Percentiles rank a stretch among this genome's conserved stretches.
phyloP scores from a whole-genome alignment of 2,888 invertebrate genomes.

The Cephus nigrinus region DNA sequence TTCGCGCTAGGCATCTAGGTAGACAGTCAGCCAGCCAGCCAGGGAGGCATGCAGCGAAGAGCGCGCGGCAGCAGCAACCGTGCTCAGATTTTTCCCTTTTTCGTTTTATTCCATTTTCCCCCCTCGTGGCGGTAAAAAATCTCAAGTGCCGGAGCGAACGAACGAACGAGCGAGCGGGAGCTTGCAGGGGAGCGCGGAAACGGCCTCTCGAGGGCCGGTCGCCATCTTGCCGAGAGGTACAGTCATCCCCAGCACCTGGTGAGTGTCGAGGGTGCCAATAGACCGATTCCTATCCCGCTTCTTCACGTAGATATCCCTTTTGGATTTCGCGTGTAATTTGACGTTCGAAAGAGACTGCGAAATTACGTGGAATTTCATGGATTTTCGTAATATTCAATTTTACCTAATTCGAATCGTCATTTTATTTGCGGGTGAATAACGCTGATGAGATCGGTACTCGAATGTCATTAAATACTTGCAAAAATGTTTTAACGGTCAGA shows the following conservation, averaged over 20 bases:
- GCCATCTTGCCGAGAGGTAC: conserved; percentile 63
- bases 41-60: not conserved
- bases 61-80: conserved; percentile 7
- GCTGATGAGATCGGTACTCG: not conserved
- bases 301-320: not conserved
- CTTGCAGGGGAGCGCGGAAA: conserved; percentile 45
- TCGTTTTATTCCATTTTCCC: conserved; percentile 50
- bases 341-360: conserved; percentile 2
- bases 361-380: not conserved
- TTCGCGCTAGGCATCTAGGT: not conserved
- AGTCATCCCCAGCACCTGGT: conserved; percentile 51
- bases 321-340: conserved; percentile 32
- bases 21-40: not conserved
- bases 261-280: conserved; percentile 9
- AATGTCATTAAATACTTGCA: not conserved
- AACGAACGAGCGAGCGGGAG: conserved; percentile 32
- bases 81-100: conserved; percentile 38
- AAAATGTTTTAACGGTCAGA: conserved; percentile 27
- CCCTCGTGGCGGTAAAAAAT: conserved; percentile 53
- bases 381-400: not conserved
- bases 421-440: not conserved
- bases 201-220: conserved; percentile 60
- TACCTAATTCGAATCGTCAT: not conserved
- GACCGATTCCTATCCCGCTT: conserved; percentile 6
- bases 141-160: conserved; percentile 47